Conservation (phyloP, 2,888 invertebrate genomes). For the Cryptocephalus primarius region DNA sequence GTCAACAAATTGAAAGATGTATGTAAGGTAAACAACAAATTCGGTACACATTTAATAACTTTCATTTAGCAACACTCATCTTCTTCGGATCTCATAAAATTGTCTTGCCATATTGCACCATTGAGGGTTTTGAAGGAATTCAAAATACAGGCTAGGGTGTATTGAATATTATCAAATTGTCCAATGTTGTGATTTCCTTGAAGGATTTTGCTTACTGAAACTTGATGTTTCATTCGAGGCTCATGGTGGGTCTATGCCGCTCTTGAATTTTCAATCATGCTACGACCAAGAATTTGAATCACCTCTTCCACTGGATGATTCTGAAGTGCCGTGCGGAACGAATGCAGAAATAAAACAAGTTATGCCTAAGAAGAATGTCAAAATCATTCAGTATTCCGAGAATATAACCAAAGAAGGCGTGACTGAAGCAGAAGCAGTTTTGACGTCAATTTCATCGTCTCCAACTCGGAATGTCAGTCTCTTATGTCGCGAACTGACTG, state of each 20-base stretch:
- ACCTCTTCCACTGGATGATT: constrained; percentile 47
- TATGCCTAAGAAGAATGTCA: constrained; percentile 34
- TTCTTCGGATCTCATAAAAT: constrained; percentile 30
- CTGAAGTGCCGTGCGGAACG: constrained; percentile 74
- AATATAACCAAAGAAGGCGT: constrained; percentile 12
- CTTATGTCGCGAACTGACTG: constrained; percentile 79
- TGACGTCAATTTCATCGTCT: constrained; percentile 51
- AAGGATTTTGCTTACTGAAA: constrained; percentile 51
- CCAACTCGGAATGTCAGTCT: constrained; percentile 63
- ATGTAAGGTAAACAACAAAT: constrained; percentile 61
- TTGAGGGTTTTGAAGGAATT: constrained; percentile 51
- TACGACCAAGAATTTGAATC: constrained; percentile 64
- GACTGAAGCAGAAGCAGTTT: constrained; percentile 24
- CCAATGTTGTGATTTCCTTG: constrained; percentile 56
- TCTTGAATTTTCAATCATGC: constrained; percentile 72
- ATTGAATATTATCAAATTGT: constrained; percentile 49
- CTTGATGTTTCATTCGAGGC: constrained; percentile 57
- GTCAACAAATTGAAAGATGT: constrained; percentile 66
- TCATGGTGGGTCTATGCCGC: constrained; percentile 67
- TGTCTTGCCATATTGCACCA: constrained; percentile 49
- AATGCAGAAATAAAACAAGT: constrained; percentile 45
- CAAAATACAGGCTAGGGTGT: constrained; percentile 62
- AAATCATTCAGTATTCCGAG: constrained; percentile 26
- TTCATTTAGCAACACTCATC: constrained; percentile 48
- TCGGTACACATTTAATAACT: constrained; percentile 59